Conservation (phyloP, 2,113 vertebrate species). For the Chiloscyllium plagiosum region DNA sequence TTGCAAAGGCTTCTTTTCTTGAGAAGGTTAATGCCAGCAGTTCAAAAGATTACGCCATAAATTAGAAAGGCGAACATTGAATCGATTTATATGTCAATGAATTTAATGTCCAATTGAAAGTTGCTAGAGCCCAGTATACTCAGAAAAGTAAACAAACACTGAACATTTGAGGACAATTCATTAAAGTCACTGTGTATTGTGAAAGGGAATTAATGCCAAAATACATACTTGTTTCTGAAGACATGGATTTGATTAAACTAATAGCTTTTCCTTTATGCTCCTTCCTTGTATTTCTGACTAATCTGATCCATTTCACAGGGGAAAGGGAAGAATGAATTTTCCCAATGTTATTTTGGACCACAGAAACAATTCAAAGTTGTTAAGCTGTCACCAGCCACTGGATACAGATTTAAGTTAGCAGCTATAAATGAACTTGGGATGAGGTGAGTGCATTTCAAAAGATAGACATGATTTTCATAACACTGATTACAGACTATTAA, state of each 20-base stretch:
- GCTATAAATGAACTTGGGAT: slow-evolving; percentile 91
- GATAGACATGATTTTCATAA: not conserved
- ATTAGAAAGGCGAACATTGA: not conserved
- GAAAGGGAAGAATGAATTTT: slow-evolving; percentile 76
- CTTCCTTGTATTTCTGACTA: not conserved
- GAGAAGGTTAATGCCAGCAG: not conserved
- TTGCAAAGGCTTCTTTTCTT: not conserved
- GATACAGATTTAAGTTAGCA: slow-evolving; percentile 88
- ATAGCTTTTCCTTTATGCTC: not conserved
- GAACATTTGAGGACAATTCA: not conserved
- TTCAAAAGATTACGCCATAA: not conserved
- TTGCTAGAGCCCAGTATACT: not conserved
- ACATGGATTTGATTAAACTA: not conserved
- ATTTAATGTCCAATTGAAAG: not conserved
- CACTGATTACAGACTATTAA: too few species aligned
- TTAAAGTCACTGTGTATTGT: not conserved
- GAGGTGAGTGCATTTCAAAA: slow-evolving; percentile 63
- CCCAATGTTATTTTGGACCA: slow-evolving; percentile 83
- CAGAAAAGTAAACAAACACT: not conserved
- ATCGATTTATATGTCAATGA: not conserved
- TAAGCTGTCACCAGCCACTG: slow-evolving; percentile 85
- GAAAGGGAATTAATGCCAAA: not conserved
- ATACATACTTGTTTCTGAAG: not conserved
- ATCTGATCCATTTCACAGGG: slow-evolving; percentile 58
- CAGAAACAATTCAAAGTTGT: slow-evolving; percentile 91